Conservation (phyloP, 2,797 vertebrate species). For the Catostomus latipinnis region DNA sequence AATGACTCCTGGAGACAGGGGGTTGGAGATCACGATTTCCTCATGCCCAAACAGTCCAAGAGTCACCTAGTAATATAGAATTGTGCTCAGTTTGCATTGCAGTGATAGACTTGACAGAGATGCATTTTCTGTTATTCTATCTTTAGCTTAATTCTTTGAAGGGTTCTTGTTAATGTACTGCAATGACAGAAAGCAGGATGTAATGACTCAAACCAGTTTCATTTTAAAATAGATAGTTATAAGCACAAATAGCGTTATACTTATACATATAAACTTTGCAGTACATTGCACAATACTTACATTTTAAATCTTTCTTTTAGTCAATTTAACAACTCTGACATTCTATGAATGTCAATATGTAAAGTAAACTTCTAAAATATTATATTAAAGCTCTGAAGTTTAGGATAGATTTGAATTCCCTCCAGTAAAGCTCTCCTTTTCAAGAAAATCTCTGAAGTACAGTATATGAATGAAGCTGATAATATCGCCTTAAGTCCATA, state of each 20-base stretch:
- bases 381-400: not conserved
- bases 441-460: not conserved
- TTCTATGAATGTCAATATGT: not conserved
- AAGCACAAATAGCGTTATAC: too few relatives aligned
- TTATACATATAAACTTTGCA: too few relatives aligned
- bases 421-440: not conserved
- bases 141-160: not conserved
- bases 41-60: slow-evolving; percentile 94
- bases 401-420: not conserved
- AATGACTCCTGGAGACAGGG: slow-evolving; percentile 93
- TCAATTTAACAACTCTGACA: too few relatives aligned
- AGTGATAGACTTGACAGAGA: not conserved
- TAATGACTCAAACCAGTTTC: too few relatives aligned
- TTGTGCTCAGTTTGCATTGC: slow-evolving; percentile 8
- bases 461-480: not conserved
- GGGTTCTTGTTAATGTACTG: too few relatives aligned
- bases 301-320: too few relatives aligned
- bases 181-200: too few relatives aligned
- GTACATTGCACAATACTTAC: too few relatives aligned
- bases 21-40: slow-evolving; percentile 97
- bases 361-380: not conserved
- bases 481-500: not conserved
- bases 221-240: too few relatives aligned
- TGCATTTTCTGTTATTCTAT: not conserved
- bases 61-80: slow-evolving; percentile 84